Conservation (phyloP, 2,888 invertebrate species). For the Polyommatus iphigenia region DNA sequence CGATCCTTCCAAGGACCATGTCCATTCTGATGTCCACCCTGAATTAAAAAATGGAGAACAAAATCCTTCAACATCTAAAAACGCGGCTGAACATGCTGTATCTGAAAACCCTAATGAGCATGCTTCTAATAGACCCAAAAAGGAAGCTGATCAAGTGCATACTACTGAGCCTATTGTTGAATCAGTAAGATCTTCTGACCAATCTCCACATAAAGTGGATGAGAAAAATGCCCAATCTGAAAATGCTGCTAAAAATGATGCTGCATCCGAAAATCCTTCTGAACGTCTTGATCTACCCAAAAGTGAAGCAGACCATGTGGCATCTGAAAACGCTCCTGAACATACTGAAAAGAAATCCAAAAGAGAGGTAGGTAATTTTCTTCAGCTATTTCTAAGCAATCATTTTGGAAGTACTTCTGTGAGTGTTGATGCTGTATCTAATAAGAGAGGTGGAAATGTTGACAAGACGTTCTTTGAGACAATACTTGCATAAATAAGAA, state of each 20-base stretch:
- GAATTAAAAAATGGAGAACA: neutral
- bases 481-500: too few species aligned
- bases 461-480: too few species aligned
- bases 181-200: neutral
- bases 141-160: neutral
- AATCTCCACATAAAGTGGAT: neutral
- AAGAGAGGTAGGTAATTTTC: neutral
- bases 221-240: neutral
- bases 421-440: neutral
- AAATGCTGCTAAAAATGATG: neutral
- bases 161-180: neutral
- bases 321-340: neutral
- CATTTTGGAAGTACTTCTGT: neutral
- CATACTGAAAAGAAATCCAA: neutral
- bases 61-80: neutral
- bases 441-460: neutral
- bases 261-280: neutral
- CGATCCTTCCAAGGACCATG: neutral
- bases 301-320: neutral
- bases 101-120: neutral
- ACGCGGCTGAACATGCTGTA: neutral
- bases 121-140: neutral
- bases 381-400: too few species aligned
- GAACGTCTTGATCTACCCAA: neutral
- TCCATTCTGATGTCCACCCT: neutral